Evolutionary conservation across 2,797 vertebrate genomes (phyloP).

Genomic region (Gadopsis marmoratus): DNA sequence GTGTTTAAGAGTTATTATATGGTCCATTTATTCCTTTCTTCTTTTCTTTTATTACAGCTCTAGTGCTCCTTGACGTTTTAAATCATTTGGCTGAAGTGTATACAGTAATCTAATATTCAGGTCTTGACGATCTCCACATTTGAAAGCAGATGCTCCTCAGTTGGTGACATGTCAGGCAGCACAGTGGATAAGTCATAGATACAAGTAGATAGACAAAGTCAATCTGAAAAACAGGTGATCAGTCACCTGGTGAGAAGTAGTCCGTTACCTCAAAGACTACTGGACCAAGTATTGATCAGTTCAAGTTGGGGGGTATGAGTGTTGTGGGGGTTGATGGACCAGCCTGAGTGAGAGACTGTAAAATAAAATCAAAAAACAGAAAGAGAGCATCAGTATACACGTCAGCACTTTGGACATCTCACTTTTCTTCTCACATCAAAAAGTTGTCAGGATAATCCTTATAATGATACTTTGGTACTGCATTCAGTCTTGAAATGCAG

Average conservation of each 20-base stretch:
- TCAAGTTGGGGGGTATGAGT: slow-evolving; percentile 3
- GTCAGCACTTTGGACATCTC: neutral
- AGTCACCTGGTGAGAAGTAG: neutral
- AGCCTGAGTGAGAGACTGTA: slow-evolving; percentile 54
- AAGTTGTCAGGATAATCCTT: too few relatives aligned
- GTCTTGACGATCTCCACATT: neutral
- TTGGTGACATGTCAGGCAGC: neutral
- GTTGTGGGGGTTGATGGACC: slow-evolving; percentile 18
- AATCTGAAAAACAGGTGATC: neutral
- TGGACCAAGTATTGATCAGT: slow-evolving; percentile 50
- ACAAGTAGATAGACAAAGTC: neutral
- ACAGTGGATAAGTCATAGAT: slow-evolving; percentile 12
- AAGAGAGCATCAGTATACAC: slow-evolving; percentile 5
- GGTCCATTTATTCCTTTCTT: neutral
- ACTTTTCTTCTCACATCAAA: too few relatives aligned
- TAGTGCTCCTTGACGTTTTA: neutral
- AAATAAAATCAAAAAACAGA: slow-evolving; percentile 18
- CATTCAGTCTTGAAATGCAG: neutral
- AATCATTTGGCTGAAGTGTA: neutral
- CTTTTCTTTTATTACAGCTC: neutral
- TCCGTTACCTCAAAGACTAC: neutral
- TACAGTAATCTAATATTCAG: neutral
- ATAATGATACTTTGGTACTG: neutral
- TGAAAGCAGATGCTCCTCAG: slow-evolving; percentile 7
- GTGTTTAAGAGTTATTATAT: slow-evolving; percentile 1